Evolutionary conservation across 2,113 vertebrate species (phyloP).

Genomic region (Panthera tigris): DNA sequence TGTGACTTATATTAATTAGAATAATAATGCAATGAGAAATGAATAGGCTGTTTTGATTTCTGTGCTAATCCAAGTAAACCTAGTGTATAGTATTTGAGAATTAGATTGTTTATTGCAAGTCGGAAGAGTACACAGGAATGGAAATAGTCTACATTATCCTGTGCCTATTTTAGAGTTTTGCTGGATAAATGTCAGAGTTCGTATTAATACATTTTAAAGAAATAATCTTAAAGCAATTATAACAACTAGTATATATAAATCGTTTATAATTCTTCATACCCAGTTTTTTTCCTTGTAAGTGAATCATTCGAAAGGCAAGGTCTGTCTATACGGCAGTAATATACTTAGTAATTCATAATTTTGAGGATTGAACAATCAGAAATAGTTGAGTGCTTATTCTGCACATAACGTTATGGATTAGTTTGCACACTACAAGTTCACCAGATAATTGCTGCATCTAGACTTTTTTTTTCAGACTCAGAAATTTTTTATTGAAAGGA

Average conservation of each 20-base stretch:
- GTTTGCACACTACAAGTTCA: background rate
- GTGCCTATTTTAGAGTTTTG: background rate
- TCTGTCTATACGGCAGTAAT: background rate
- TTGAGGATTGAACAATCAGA: slow-evolving; percentile 13
- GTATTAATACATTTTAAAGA: slow-evolving; percentile 9
- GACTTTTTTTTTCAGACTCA: background rate
- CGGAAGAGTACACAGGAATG: background rate
- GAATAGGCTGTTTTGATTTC: slow-evolving; percentile 65
- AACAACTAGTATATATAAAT: background rate
- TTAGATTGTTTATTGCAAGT: background rate
- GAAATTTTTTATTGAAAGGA: no score
- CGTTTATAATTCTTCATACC: background rate
- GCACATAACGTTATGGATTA: background rate
- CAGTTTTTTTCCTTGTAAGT: background rate
- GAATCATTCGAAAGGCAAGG: background rate
- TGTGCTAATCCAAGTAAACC: background rate
- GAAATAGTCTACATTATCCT: background rate
- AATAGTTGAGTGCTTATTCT: background rate
- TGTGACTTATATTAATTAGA: slow-evolving; percentile 64
- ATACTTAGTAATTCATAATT: background rate
- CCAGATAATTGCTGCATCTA: background rate
- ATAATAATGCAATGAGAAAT: slow-evolving; percentile 46
- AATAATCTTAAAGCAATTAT: background rate
- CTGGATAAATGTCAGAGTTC: background rate
- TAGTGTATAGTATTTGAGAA: background rate